phyloP scores from a whole-genome alignment of 23 tunicate genomes.

The Ascidia mentula region DNA sequence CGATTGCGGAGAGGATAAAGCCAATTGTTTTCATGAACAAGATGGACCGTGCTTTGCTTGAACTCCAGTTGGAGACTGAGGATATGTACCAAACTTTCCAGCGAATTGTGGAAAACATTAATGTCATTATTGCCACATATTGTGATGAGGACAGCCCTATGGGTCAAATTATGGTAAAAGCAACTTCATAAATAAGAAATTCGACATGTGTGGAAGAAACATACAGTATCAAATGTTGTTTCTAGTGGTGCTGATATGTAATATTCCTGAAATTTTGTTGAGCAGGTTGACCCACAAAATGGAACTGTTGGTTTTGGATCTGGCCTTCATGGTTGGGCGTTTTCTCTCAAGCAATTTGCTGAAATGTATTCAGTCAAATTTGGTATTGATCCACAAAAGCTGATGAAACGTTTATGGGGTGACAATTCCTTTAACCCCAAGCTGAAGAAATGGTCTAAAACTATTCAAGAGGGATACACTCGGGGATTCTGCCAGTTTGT shows the following conservation, averaged over 20 bases:
- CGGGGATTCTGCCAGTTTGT: conserved; percentile 77
- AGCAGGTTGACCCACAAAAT: conserved; percentile 71
- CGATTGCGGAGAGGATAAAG: conserved; percentile 91
- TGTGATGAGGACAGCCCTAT: conserved; percentile 81
- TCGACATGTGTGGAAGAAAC: too few species aligned
- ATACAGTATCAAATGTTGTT: too few species aligned
- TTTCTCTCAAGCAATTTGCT: conserved; percentile 94
- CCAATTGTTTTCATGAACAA: conserved; percentile 99
- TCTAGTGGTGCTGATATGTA: too few species aligned
- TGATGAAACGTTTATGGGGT: conserved; percentile 92
- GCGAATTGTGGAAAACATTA: conserved; percentile 93
- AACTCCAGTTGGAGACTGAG: conserved; percentile 82
- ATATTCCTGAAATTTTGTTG: too few species aligned
- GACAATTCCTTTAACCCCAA: conserved; percentile 81
- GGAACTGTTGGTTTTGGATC: conserved; percentile 99
- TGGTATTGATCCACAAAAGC: conserved; percentile 52
- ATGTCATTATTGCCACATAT: conserved; percentile 96
- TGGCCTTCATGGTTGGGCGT: conserved; percentile 99
- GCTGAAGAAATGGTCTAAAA: conserved; percentile 88
- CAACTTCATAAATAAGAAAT: too few species aligned
- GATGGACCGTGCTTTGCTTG: conserved; percentile 98
- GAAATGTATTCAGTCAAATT: conserved; percentile 92
- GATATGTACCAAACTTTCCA: conserved; percentile 91
- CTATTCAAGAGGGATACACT: conserved; percentile 16
- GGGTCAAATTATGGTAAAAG: conserved; percentile 69